A percentile compares a stretch with the other conserved stretches of the same genome.
Conservation (phyloP, 2,113 vertebrate genomes). For the Micromys minutus region DNA sequence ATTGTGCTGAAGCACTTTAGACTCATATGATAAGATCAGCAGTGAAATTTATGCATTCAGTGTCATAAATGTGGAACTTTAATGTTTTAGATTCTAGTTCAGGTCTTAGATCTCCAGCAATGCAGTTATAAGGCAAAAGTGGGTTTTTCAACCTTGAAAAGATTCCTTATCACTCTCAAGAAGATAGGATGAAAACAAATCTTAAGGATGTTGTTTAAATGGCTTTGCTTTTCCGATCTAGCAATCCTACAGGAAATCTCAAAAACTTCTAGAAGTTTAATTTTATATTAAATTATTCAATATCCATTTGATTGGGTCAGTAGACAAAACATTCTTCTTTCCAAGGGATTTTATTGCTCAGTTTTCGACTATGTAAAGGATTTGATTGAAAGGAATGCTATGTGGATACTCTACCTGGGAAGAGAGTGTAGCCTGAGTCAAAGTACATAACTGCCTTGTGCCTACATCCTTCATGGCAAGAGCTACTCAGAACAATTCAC, state of each 20-base stretch:
- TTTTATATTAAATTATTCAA: neutral
- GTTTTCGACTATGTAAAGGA: constrained; percentile 30
- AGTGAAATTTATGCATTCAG: neutral
- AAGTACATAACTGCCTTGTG: neutral
- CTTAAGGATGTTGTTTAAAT: neutral
- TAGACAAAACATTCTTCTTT: neutral
- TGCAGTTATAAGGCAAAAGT: neutral
- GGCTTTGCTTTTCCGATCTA: neutral
- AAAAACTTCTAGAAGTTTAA: neutral
- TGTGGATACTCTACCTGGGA: neutral
- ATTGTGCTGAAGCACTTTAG: neutral
- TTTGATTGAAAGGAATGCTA: neutral
- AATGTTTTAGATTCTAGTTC: neutral
- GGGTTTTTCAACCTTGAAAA: neutral
- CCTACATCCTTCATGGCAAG: neutral
- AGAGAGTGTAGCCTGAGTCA: neutral
- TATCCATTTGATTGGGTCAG: constrained; percentile 5
- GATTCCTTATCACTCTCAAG: neutral
- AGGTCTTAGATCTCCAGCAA: neutral
- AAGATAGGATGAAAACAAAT: neutral
- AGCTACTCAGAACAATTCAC: neutral
- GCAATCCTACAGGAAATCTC: neutral
- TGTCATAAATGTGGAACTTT: neutral
- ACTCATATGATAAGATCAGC: neutral
- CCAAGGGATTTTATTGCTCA: neutral